Evolutionary conservation across 2,888 invertebrate species (phyloP).

Genomic region (Melikaiella ostensackeni): DNA sequence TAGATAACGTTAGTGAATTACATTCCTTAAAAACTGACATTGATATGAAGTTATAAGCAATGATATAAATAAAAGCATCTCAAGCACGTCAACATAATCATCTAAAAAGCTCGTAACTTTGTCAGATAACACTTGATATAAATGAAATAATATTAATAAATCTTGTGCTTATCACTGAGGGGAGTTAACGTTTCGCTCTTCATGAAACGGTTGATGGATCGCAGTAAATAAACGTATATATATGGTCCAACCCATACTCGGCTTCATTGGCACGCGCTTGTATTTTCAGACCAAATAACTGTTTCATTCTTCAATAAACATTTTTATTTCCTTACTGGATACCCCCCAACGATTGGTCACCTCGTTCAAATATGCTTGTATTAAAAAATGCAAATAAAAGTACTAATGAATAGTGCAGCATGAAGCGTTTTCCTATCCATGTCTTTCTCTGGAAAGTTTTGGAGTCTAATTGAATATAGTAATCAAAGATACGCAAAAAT

Average conservation of each 20-base stretch:
- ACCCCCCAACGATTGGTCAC: too few relatives aligned
- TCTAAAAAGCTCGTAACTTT: conserved; percentile 3
- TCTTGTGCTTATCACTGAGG: conserved; percentile 22
- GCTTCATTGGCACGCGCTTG: neutral
- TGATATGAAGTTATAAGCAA: neutral
- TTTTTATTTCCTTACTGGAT: too few relatives aligned
- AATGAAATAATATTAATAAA: conserved; percentile 30
- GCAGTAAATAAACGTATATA: conserved; percentile 2
- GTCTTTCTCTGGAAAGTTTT: too few relatives aligned
- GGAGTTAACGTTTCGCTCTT: conserved; percentile 19
- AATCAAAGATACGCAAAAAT: too few relatives aligned
- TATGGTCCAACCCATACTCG: neutral
- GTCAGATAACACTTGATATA: conserved; percentile 25
- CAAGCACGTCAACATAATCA: neutral
- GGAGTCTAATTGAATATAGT: too few relatives aligned
- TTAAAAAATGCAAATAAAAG: too few relatives aligned
- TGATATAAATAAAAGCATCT: too few relatives aligned
- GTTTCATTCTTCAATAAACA: neutral
- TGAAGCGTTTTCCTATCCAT: too few relatives aligned
- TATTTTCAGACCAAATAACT: neutral
- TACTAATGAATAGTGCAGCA: too few relatives aligned
- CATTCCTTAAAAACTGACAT: neutral
- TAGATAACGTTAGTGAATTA: too few relatives aligned
- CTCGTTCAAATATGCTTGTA: too few relatives aligned
- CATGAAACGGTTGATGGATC: conserved; percentile 32